Evolutionary conservation across 2,113 vertebrate genomes (phyloP), one percentile per base, ranked within the genome.

Genomic region (Tympanuchus pallidicinctus): DNA sequence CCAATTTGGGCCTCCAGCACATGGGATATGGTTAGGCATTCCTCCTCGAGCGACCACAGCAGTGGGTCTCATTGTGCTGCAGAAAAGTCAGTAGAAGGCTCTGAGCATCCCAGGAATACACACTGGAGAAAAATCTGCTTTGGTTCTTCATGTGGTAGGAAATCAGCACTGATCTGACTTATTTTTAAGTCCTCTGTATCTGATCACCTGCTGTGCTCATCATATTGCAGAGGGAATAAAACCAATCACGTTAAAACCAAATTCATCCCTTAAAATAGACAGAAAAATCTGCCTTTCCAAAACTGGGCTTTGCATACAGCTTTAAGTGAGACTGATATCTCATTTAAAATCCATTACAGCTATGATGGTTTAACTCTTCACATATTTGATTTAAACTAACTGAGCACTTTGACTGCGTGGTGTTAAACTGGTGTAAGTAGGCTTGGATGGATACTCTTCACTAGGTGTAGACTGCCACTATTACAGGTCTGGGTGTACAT

Each of bases 281-380:
- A 48, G 43, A 75, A 83, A 81, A 32, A 11, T 86, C 61, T 94
- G 22, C 20, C 47, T 66, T 86, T 88, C 38, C 52, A 52, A 78
- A 93, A 57, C 24, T 69, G 83, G 54, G 30, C 30, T 57, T 57
- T 57, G 54, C 54, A 32, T 17, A 57, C 30, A 57, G 54, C 30
- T 57, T 32, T 56, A 54, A 54, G 5, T 27, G 50, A 27, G 24
- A 25, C 50, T 28, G 52, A 54, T 30, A 54, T 19, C 30, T 57
- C 30, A 57, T 90, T 88, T 83, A 78, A 92, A 95, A 71, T 83
- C 43, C 65, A 65, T 78, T 91, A 86, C 12, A 78, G 61, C 19
- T 60, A 67, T 43, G 72, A 38, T 32, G 64, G 13, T 65, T 89
- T 83, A 86, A 93, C 43, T n/a, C 45, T 84, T 86, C 73, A 15